These are phyloP conservation scores for Eupithecia exiguata DNA, from an alignment of 2,888 invertebrate genomes.

Conservation along the genomic window DNA sequence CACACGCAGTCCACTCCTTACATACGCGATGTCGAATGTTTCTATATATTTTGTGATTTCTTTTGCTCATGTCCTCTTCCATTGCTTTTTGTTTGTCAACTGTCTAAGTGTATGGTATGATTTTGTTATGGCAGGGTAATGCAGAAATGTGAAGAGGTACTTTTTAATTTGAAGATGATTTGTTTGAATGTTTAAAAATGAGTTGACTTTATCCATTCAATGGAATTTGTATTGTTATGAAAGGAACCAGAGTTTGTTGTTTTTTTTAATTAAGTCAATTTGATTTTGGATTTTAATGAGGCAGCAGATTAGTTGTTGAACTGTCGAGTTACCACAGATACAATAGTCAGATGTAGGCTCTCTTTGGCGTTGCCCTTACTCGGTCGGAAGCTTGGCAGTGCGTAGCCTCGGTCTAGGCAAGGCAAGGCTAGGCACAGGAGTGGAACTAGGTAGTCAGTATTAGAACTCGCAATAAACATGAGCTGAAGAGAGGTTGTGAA, in stretches of 20 bases:
- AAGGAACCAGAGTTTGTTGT: conserved; percentile 80
- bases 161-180: conserved; percentile 78
- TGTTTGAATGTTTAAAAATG: conserved; percentile 82
- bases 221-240: conserved; percentile 82
- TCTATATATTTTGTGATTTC: conserved; percentile 76
- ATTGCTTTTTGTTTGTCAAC: conserved; percentile 81
- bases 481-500: conserved; percentile 81
- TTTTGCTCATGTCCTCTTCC: conserved; percentile 81
- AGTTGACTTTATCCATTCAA: conserved; percentile 82
- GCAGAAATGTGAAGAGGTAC: conserved; percentile 82
- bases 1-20: conserved; percentile 63
- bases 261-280: conserved; percentile 79
- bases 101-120: conserved; percentile 80
- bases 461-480: conserved; percentile 72
- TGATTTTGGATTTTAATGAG: conserved; percentile 75
- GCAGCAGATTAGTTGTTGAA: conserved; percentile 79
- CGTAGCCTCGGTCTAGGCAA: conserved; percentile 40
- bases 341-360: conserved; percentile 80
- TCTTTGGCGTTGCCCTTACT: conserved; percentile 74
- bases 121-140: conserved; percentile 83
- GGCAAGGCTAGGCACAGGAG: conserved; percentile 40
- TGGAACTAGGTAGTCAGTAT: conserved; percentile 68
- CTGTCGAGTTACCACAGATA: conserved; percentile 80
- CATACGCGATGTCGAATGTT: conserved; percentile 68
- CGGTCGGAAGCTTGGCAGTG: conserved; percentile 58